Evolutionary conservation across 2,797 vertebrate genomes (phyloP).

Genomic region (Enteromius viviparus): DNA sequence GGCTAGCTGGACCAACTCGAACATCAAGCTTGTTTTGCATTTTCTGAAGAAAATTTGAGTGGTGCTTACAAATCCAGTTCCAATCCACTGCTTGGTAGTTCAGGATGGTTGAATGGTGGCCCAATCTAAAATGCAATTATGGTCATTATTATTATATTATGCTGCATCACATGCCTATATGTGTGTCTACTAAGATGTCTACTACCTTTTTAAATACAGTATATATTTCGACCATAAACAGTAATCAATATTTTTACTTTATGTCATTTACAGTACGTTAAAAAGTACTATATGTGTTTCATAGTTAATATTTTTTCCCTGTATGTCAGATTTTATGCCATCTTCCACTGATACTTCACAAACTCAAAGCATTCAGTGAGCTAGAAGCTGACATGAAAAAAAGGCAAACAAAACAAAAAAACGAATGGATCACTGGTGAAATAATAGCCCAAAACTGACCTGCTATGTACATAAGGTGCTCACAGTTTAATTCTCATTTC

Average conservation of each 20-base stretch:
- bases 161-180: too few species aligned
- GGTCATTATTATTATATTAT: too few species aligned
- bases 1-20: not conserved
- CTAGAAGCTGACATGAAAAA: not conserved
- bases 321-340: not conserved
- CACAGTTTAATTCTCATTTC: conserved; percentile 43
- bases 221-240: not conserved
- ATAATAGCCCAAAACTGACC: conserved; percentile 33
- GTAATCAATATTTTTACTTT: too few species aligned
- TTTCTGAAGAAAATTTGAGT: not conserved
- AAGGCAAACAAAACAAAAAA: not conserved
- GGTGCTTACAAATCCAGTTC: not conserved
- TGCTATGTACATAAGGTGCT: conserved; percentile 29
- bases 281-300: too few species aligned
- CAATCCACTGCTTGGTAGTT: not conserved
- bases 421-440: not conserved
- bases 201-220: not conserved
- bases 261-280: too few species aligned
- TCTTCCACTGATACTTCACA: not conserved
- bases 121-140: not conserved
- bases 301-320: too few species aligned
- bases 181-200: not conserved
- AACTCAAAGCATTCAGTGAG: not conserved
- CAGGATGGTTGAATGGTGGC: not conserved
- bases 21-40: not conserved